These are phyloP conservation scores for Listronotus bonariensis DNA, from an alignment of 1,140 invertebrate species.

Conservation along the genomic window DNA sequence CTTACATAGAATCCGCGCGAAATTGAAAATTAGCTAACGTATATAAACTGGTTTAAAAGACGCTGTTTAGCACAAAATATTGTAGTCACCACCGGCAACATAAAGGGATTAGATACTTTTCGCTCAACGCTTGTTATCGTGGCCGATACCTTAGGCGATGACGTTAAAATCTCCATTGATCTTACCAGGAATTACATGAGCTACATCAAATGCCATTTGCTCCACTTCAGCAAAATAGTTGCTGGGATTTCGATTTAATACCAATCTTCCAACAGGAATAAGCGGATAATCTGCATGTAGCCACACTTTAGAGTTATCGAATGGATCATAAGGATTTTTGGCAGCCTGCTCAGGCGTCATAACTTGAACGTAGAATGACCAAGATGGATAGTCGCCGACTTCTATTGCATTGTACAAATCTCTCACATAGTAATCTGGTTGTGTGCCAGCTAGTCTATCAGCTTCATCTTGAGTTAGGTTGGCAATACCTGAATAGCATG, in stretches of 20 bases:
- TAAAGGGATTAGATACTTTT: too few relatives aligned
- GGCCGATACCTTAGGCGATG: too few relatives aligned
- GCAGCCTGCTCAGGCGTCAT: conserved; percentile 59
- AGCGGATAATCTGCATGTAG: conserved; percentile 81
- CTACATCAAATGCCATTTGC: conserved; percentile 83
- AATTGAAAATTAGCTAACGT: too few relatives aligned
- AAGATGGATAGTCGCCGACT: conserved; percentile 70
- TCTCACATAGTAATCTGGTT: conserved; percentile 75
- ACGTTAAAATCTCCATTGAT: too few relatives aligned
- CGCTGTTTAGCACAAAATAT: too few relatives aligned
- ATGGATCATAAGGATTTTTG: conserved; percentile 64
- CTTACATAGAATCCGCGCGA: too few relatives aligned
- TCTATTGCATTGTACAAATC: conserved; percentile 79
- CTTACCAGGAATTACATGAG: conserved; percentile 74
- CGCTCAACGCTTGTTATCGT: too few relatives aligned
- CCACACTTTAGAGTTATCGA: conserved; percentile 77
- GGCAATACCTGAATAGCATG: conserved; percentile 69
- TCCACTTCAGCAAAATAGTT: conserved; percentile 90
- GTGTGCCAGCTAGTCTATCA: conserved; percentile 61
- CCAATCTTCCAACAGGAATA: conserved; percentile 80
- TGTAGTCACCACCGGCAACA: too few relatives aligned
- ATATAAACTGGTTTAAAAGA: too few relatives aligned
- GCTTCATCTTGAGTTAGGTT: conserved; percentile 65
- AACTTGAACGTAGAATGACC: conserved; percentile 63
- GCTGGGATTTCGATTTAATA: conserved; percentile 80